phyloP scores from a whole-genome alignment of 2,113 vertebrate genomes.

The Antigone vipio region DNA sequence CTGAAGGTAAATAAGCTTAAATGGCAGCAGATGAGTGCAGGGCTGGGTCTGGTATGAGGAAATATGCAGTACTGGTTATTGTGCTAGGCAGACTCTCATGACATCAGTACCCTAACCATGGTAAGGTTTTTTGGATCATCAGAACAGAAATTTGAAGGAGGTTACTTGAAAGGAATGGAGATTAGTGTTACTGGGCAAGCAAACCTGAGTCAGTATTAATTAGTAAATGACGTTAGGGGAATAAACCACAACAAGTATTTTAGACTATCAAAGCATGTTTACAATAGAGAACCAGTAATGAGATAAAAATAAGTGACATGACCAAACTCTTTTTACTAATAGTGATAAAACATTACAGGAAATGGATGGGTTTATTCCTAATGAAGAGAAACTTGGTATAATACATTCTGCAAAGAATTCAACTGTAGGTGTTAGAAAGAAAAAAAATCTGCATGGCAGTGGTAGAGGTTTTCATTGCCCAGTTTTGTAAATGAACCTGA shows the following conservation, averaged over 20 bases:
- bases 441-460: neutral
- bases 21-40: neutral
- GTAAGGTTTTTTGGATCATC: neutral
- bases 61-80: neutral
- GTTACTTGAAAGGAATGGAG: neutral
- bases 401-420: neutral
- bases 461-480: neutral
- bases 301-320: neutral
- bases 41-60: neutral
- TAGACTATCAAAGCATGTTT: neutral
- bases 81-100: neutral
- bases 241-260: neutral
- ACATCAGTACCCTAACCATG: neutral
- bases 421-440: neutral
- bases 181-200: neutral
- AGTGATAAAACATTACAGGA: neutral
- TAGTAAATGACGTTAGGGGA: neutral
- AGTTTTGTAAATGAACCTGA: neutral
- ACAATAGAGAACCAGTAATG: neutral
- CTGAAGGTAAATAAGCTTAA: neutral
- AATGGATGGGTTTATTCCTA: neutral
- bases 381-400: neutral
- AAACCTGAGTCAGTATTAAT: neutral
- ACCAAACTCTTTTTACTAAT: neutral
- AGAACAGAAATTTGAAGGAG: neutral